Evolutionary conservation across 2,888 invertebrate species (phyloP).

Genomic region (Mythimna impura): DNA sequence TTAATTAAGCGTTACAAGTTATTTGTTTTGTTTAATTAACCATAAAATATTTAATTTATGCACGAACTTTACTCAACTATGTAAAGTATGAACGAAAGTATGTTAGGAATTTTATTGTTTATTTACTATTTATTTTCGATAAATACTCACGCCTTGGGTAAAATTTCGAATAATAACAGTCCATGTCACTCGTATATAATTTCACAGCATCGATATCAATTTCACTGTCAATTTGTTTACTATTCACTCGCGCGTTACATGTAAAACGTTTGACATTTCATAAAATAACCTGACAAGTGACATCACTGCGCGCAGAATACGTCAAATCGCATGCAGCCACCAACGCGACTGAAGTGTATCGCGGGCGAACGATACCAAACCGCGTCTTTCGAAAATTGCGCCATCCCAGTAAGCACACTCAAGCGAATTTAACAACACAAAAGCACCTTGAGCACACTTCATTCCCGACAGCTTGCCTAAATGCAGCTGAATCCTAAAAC

Average conservation of each 20-base stretch:
- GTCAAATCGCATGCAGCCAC: slow-evolving; percentile 91
- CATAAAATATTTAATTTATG: slow-evolving; percentile 56
- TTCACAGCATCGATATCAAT: slow-evolving; percentile 85
- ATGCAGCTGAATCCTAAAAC: slow-evolving; percentile 85
- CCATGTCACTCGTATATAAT: slow-evolving; percentile 85
- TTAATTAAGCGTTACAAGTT: slow-evolving; percentile 5
- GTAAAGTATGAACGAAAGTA: slow-evolving; percentile 80
- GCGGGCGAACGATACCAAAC: slow-evolving; percentile 90
- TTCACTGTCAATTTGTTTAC: slow-evolving; percentile 88
- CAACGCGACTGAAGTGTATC: slow-evolving; percentile 91
- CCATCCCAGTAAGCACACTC: slow-evolving; percentile 90
- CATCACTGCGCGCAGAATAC: slow-evolving; percentile 90
- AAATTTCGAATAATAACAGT: slow-evolving; percentile 90
- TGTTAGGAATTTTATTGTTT: slow-evolving; percentile 87
- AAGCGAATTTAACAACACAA: slow-evolving; percentile 90
- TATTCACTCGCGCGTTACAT: slow-evolving; percentile 87
- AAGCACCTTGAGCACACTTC: slow-evolving; percentile 90
- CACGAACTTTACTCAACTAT: slow-evolving; percentile 65
- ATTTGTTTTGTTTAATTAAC: slow-evolving; percentile 42
- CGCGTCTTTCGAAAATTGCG: slow-evolving; percentile 92
- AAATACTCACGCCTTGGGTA: slow-evolving; percentile 90
- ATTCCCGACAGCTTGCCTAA: slow-evolving; percentile 86
- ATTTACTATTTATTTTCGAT: slow-evolving; percentile 79
- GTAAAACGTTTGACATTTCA: slow-evolving; percentile 89
- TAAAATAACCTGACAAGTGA: slow-evolving; percentile 89